phyloP scores from a whole-genome alignment of 1,140 invertebrate species.

The Cepaea nemoralis region DNA sequence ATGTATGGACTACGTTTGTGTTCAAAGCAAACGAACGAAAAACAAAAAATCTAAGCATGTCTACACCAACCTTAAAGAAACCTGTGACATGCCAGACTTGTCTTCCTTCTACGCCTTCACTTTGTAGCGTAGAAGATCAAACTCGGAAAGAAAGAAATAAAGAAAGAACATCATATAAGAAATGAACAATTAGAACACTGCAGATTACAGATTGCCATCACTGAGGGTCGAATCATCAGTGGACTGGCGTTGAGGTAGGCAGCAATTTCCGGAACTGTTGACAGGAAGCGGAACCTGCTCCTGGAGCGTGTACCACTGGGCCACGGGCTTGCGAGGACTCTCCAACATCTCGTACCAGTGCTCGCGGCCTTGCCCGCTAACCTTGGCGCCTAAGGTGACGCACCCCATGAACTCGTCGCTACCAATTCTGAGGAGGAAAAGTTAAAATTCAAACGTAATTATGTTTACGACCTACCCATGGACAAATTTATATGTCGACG shows the following conservation, averaged over 20 bases:
- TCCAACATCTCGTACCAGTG: conserved; percentile 92
- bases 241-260: conserved; percentile 54
- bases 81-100: no score
- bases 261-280: conserved; percentile 52
- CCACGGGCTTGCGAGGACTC: conserved; percentile 85
- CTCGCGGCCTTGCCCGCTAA: conserved; percentile 84
- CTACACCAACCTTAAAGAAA: no score
- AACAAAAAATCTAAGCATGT: no score
- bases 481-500: no score
- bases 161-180: no score
- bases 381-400: conserved; percentile 82
- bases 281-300: conserved; percentile 73
- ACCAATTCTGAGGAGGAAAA: conserved; percentile 79
- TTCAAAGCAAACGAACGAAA: no score
- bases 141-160: no score
- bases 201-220: conserved; percentile 38
- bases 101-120: no score
- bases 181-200: no score
- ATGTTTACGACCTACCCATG: no score
- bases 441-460: not conserved
- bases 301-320: conserved; percentile 85
- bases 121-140: no score
- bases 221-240: conserved; percentile 51
- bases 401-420: conserved; percentile 89
- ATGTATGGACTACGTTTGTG: no score